Evolutionary conservation across 2,113 vertebrate genomes (phyloP), one percentile per base, ranked within the genome.

Genomic region (Scomber colias): DNA sequence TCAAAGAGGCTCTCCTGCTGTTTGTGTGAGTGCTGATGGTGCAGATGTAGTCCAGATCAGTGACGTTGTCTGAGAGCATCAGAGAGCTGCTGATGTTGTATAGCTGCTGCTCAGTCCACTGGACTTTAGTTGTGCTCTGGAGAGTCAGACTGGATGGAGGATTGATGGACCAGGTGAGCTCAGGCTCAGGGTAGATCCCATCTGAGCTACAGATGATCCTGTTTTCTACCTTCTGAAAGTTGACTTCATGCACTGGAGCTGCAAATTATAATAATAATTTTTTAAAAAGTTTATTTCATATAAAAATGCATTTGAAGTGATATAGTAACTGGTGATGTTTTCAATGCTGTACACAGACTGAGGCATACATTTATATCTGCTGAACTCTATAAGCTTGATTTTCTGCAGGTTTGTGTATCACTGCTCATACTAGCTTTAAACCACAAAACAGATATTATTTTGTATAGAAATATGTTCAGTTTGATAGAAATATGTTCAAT

Each of bases 31-130:
- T 69, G 40, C 19, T 85, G 63, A 94, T 15, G 6, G 59, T 76
- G 72, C 93, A 94, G 70, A 8, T 81, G 72, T 86, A 89, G 9
- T 0, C 46, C 45, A 0, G 2, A 51, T 56, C 44, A 3, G 56
- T 2, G 11, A 1, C 21, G 1, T 24, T 10, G 3, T 55, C 35
- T 30, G 49, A 21, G 2, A n/a, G 6, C 0, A 3, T 45, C 45
- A 86, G 30, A 53, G 48, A 67, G 21, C 88, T 93, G 11, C 55
- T 84, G 57, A 94, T n/a, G 67, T 35, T 81, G 88, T 82, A 91
- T 21, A 91, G 74, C 71, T 56, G 31, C 14, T 76, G 67, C 12
- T 83, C 64, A 8, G 14, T 62, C 16, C 13, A 8, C 15, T 55
- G 57, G 53, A 72, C 16, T 0, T 71, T 71, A 68, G 54, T 14